Base-by-base conservation (phyloP, 2,797 vertebrate species). In the Cryptoblepharus egeriae region DNA sequence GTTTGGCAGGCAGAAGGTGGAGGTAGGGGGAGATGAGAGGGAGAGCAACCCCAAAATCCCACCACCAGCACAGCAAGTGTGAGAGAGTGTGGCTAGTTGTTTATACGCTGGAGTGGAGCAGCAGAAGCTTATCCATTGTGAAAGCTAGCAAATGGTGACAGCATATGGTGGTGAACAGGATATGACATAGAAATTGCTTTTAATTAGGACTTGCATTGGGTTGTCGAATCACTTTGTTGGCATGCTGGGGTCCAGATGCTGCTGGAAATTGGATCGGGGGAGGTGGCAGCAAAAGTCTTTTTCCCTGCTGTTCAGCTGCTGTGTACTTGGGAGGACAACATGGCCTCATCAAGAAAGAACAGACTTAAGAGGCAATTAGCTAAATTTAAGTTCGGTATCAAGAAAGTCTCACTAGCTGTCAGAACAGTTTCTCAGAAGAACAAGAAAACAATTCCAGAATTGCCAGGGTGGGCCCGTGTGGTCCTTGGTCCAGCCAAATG, bases 361-460 rank as follows among this genome's bases (percentile, higher is more conserved):
- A 55, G 69, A 37, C 49, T 67, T 30, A 67, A 83, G 82, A 78
- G 82, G 70, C 76, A 84, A 84, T 84, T 84, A 79, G 69, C 77
- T 78, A 84, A 76, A 84, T 84, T 84, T 84, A 79, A 61, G 37
- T 79, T 84, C 76, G 35, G 30, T 60, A 67, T 57, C 30, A 49
- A n/a, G 49, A 39, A 79, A 5, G 37, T 83, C 69, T 78, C 69
- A 16, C 52, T 26, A 24, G 24, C 60, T 42, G 70, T 58, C 63
- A 22, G 61, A n/a, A 42, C 2, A n/a, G 49, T 78, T 52, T 69
- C 24, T 83, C 1, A 6, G 69, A 79, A 58, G 70, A 73, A 73
- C 28, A 45, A 45, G n/a, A n/a, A 73, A 11, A 15, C 30, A 28
- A n/a, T 37, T 32, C 45, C 2, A 73, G 30, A 79, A 37, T 28